Evolutionary conservation across 2,888 invertebrate species (phyloP).

Genomic region (Sthenelais limicola): DNA sequence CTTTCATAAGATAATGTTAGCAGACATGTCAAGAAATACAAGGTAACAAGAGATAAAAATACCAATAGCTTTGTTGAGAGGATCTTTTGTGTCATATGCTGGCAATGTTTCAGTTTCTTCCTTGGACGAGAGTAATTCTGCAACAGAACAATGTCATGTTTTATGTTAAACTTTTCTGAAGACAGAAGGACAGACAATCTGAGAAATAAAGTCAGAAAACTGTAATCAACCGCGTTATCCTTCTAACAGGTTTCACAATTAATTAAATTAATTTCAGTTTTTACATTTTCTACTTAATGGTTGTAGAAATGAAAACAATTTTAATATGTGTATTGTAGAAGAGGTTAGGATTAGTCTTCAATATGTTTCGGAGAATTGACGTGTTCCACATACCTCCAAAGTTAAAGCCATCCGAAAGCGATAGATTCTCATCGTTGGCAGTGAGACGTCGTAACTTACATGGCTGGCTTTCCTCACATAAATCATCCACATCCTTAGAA

Average conservation of each 20-base stretch:
- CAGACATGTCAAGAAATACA: not conserved
- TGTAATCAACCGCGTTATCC: no score
- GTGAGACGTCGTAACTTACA: constrained; percentile 62
- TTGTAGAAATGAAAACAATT: no score
- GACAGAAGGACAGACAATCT: no score
- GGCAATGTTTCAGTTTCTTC: constrained; percentile 62
- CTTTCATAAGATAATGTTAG: not conserved
- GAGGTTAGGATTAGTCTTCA: no score
- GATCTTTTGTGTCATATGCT: constrained; percentile 67
- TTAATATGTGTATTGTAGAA: no score
- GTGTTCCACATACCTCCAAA: constrained; percentile 53
- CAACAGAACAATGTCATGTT: no score
- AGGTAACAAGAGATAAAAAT: constrained; percentile 45
- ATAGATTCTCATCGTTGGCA: constrained; percentile 62
- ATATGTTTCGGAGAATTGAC: constrained; percentile 4
- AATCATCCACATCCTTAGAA: constrained; percentile 57
- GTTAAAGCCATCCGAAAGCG: constrained; percentile 66
- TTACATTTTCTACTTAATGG: no score
- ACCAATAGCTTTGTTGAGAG: constrained; percentile 71
- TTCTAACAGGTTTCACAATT: no score
- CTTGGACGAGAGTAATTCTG: constrained; percentile 62
- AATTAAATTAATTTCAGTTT: no score
- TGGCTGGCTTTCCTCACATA: constrained; percentile 60
- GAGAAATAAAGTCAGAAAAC: no score
- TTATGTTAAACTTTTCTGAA: no score